Percentiles rank a stretch among this genome's conserved stretches.
Conservation (phyloP, 1,140 invertebrate species). For the Whitmania pigra region DNA sequence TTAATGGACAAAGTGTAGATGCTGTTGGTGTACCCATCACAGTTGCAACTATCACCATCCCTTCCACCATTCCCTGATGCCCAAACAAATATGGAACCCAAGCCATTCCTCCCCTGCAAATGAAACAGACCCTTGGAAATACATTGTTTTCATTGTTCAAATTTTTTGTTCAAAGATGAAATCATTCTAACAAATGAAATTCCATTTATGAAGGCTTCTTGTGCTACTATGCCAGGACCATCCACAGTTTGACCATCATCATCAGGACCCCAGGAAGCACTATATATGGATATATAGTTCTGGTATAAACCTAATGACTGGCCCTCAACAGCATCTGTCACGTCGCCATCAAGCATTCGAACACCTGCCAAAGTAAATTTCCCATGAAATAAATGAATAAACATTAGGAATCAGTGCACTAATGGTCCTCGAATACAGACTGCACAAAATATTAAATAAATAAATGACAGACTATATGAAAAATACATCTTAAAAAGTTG, state of each 20-base stretch:
- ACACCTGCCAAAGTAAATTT: constrained; percentile 30
- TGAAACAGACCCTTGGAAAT: no score
- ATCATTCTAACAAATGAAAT: neutral
- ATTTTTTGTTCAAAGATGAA: no score
- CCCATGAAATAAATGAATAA: neutral
- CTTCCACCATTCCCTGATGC: constrained; percentile 80
- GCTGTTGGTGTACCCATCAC: constrained; percentile 74
- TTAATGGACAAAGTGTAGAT: constrained; percentile 77
- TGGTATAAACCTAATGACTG: constrained; percentile 79
- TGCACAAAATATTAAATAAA: no score
- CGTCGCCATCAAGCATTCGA: constrained; percentile 51
- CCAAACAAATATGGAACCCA: constrained; percentile 78
- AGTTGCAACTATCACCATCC: constrained; percentile 72
- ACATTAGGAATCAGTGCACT: neutral
- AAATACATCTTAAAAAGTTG: no score
- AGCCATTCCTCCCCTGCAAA: constrained; percentile 62
- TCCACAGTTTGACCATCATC: constrained; percentile 78
- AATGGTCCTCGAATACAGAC: no score
- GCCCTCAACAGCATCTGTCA: constrained; percentile 94
- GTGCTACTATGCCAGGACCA: constrained; percentile 65
- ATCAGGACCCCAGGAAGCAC: constrained; percentile 77
- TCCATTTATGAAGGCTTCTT: constrained; percentile 60
- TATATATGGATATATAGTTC: constrained; percentile 86
- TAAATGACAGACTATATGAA: no score
- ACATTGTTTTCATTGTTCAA: no score